Base-by-base conservation (phyloP, 2,113 vertebrate genomes). In the Crotalus horridus region DNA sequence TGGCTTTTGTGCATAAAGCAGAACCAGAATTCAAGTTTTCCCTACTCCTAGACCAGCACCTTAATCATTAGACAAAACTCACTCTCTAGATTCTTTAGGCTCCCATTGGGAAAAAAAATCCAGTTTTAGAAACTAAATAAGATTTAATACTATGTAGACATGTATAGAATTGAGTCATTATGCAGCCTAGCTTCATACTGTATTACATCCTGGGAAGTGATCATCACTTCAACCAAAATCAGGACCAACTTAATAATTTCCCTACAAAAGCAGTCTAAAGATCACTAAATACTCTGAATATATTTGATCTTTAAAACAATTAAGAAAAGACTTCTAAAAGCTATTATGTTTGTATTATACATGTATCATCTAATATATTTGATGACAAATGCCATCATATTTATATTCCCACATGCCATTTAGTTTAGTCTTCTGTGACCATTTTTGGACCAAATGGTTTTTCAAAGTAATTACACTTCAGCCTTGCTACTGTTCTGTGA, bases 381-480 rank as follows among this genome's bases (percentile, higher is more conserved):
- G 56, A 20, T 91, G 54, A 10, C 88, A 94, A 85, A 90, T n/a
- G 61, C 93, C 0, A 39, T 92, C 88, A 87, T 55, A 39, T 33
- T 56, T 55, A n/a, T 33, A 56, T 1, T 21, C 17, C 39, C 17
- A 39, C 7, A 21, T 23, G 74, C 17, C 33, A 81, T 81, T 81
- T 43, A 21, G 33, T 81, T 81, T 43, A 43, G 7, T 81, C 33
- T 81, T 33, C 74, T 21, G 74, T 81, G 74, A 81, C 26, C 88
- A 17, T 85, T 90, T 20, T 91, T 91, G 86, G 6, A 2, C 54
- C 2, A 33, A 46, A 43, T n/a, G 85, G 10, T 2, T 95, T 93
- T 89, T 33, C 91, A 59, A 91, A 91, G 94, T 92, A 96, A 96
- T 95, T 92, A 89, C 46, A 39, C 92, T 95, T 96, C 92, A 94